Evolutionary conservation across 2,113 vertebrate genomes (phyloP).

Genomic region (Nibea coibor): DNA sequence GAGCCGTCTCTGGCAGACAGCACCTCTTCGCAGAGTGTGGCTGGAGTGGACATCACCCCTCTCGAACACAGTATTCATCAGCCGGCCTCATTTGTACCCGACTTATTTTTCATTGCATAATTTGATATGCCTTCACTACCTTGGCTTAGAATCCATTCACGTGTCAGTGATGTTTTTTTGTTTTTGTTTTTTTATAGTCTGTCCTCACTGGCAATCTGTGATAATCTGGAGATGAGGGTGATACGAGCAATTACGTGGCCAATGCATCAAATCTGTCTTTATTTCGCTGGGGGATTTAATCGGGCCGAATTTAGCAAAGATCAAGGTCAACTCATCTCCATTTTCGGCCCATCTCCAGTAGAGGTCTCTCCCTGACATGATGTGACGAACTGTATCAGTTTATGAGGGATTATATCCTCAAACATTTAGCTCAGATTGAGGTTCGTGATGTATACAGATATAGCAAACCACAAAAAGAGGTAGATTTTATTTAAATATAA

Average conservation of each 20-base stretch:
- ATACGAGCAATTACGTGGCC: slow-evolving; percentile 21
- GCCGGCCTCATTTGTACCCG: slow-evolving; percentile 56
- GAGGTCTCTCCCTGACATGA: slow-evolving; percentile 37
- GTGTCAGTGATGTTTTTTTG: slow-evolving; percentile 19
- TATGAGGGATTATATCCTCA: slow-evolving; percentile 12
- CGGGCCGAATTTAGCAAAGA: slow-evolving; percentile 21
- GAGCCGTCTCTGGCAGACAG: slow-evolving; percentile 67
- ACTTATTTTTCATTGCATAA: slow-evolving; percentile 54
- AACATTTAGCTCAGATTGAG: slow-evolving; percentile 8
- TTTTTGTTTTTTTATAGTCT: slow-evolving; percentile 15
- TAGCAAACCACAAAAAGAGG: not conserved
- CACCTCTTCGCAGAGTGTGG: slow-evolving; percentile 51
- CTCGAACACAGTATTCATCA: slow-evolving; percentile 55
- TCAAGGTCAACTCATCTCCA: slow-evolving; percentile 28
- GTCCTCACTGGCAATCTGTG: slow-evolving; percentile 28
- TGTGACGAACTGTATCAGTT: slow-evolving; percentile 13
- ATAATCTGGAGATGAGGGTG: slow-evolving; percentile 12
- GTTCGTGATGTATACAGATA: not conserved
- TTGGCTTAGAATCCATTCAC: slow-evolving; percentile 48
- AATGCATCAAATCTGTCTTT: slow-evolving; percentile 36
- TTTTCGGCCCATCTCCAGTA: slow-evolving; percentile 24
- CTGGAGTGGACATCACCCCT: slow-evolving; percentile 50
- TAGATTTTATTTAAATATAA: not conserved
- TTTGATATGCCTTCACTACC: slow-evolving; percentile 48
- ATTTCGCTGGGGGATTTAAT: slow-evolving; percentile 32